These are phyloP conservation scores for Archips xylosteana DNA, from an alignment of 2,888 invertebrate genomes.

Conservation along the genomic window DNA sequence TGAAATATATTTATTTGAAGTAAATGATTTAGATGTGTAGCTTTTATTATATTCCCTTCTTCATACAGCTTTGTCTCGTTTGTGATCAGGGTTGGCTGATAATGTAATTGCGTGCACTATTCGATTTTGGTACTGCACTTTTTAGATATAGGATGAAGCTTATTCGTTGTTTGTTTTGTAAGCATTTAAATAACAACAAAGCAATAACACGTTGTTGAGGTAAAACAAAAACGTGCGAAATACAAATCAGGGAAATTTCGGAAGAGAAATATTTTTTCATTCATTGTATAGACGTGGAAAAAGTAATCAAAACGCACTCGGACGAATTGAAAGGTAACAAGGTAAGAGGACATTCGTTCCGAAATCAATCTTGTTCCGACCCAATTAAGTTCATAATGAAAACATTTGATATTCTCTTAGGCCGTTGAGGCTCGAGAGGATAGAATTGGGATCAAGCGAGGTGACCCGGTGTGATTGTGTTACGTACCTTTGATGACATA, in stretches of 20 bases:
- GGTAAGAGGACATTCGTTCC: not conserved
- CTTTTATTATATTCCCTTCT: too few relatives aligned
- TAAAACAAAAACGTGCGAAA: not conserved
- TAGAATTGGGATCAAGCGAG: conserved; percentile 36
- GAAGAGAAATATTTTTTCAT: not conserved
- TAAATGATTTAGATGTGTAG: too few relatives aligned
- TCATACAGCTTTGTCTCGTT: too few relatives aligned
- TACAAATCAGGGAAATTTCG: not conserved
- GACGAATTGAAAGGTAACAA: conserved; percentile 4
- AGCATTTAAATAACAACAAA: not conserved
- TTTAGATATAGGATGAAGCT: too few relatives aligned
- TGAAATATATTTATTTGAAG: too few relatives aligned
- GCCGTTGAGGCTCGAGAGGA: conserved; percentile 12
- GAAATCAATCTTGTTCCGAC: conserved; percentile 1
- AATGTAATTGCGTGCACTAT: too few relatives aligned
- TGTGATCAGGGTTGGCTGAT: too few relatives aligned
- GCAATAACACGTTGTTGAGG: not conserved
- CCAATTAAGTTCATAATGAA: conserved; percentile 17
- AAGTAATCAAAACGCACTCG: not conserved
- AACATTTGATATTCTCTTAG: conserved; percentile 13
- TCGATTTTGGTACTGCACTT: too few relatives aligned
- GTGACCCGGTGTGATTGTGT: conserved; percentile 37
- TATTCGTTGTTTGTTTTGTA: not conserved
- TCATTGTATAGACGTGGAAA: not conserved
- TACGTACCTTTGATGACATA: not conserved